Base-by-base conservation (phyloP, 1,140 invertebrate species). In the Maniola jurtina region DNA sequence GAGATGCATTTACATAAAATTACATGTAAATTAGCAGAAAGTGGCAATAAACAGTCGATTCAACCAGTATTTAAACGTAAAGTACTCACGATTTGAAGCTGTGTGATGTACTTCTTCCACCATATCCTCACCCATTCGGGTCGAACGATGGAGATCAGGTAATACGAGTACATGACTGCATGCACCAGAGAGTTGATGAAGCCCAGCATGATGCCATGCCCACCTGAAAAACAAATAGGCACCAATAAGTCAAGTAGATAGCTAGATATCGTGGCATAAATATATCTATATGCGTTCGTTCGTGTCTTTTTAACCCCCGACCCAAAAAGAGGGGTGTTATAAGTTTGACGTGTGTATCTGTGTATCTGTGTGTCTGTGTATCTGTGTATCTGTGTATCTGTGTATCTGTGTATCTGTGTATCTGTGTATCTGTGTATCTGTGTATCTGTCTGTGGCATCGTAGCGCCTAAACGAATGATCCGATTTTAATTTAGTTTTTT, bases 51-150 rank as follows among this genome's bases (percentile, higher is more conserved):
- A 25, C 25, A 25, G 25, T 25, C 25, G 4, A 25, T 25, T 25
- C 1, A 25, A 25, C 25, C 25, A 25, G 25, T 25, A 25, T 1
- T 1, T 5, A 7, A 35, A 15, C 36, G n/a, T 35, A 50, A 45
- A 61, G 6, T 15, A 63, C 81, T 90, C 76, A 95, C 88, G 59
- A 97, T 92, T 83, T 97, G 96, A 11, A 96, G 76, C n/a, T 92
- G 91, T 0, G 96, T 97, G 40, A 97, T 92, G 76, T 97, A 94
- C 76, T 94, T 96, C 84, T 97, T 97, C 96, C 96, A 97, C 95
- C 96, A 97, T 0, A 96, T 87, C 92, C 94, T 80, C 93, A 92
- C 58, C 93, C 86, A 40, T 93, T 94, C 62, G 92, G 94, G 63
- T 93, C 84, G 2, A 93, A 93, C n/a, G 93, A 92, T 38, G 93